Base-by-base conservation (phyloP, 2,888 invertebrate species). In the Thysanoteuthis rhombus region DNA sequence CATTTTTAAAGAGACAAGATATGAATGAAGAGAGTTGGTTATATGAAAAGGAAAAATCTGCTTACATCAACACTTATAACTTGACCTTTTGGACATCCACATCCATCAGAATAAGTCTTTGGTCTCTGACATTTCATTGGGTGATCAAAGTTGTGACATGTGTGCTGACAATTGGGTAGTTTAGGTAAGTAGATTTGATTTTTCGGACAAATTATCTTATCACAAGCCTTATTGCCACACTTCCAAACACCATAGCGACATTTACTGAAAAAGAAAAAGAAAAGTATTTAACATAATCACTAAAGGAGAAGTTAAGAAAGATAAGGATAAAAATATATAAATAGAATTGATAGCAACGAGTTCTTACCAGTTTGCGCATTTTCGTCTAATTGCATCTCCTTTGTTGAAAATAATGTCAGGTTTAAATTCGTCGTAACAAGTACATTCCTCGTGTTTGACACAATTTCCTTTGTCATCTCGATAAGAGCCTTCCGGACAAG, bases 191-290 rank as follows among this genome's bases (percentile, higher is more conserved):
- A 92, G 25, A 92, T 25, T 52, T 92, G 92, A n/a, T 92, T 45
- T 32, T 92, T 92, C 12, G 92, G 92, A 47, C 92, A 92, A 45
- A 92, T 47, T 22, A 92, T 38, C 16, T 92, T 45, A 6, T 92
- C 92, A 10, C 92, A 92, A 36, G 92, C 16, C 22, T 19, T 45
- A 47, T 47, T 47, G 45, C 16, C 52, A 45, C 92, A 92, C 28
- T 47, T 40, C 92, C 92, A 92, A 32, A 16, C 38, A 28, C 45
- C 92, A 32, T 92, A 10, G 25, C 2, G 2, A n/a, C 92, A 92
- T 47, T 39, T 92, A 38, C 92, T 92, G 47, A 4, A 47, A n/a
- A n/a, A 36, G 12, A 91, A 91, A 40, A 42, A 52, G 1, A 25
- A 3, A 75, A n/a, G 36, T 16, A 8, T 75, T 75, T 75, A n/a